Base-by-base conservation (phyloP, 2,113 vertebrate genomes). In the Neopipo cinnamomea region DNA sequence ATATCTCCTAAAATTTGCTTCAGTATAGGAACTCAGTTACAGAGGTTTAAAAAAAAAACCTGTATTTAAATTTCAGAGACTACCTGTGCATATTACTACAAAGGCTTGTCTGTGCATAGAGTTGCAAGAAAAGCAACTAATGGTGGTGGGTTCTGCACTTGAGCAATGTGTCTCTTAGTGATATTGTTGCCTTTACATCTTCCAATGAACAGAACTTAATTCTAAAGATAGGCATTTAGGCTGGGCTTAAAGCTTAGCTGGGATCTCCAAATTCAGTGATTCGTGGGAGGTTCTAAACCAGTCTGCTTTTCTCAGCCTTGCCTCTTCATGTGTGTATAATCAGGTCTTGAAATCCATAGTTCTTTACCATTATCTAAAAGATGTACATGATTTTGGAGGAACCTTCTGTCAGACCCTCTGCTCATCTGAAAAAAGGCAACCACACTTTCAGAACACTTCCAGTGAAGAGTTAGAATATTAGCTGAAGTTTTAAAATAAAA, bases 251-350 rank as follows among this genome's bases (percentile, higher is more conserved):
- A 96, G 93, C n/a, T n/a, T 87, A 94, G 89, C 13, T n/a, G 3
- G 91, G 91, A 85, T 92, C 89, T 93, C 55, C 94, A 95, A 95
- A 84, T 93, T 94, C 91, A 92, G 96, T 87, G 89, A 78, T 80
- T 95, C 62, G 80, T 92, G 65, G 93, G 91, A 90, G 94, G 92
- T 84, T 93, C 84, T 95, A 95, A 92, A 92, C 50, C 72, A 77
- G 86, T 77, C 84, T 91, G 56, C 56, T 87, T 86, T 92, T 86
- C 92, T 91, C 95, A 95, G 86, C 86, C 89, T 80, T 91, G 92
- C 68, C 30, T 91, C 65, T 89, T 84, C 68, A 25, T 93, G 63
- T 49, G 74, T 70, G 37, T 86, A 28, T 82, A 86, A 93, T 86
- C 65, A 68, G 72, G 76, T 91, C 86, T 93, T 89, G 68, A 88